These are phyloP conservation scores for Decapterus maruadsi DNA, from an alignment of 2,797 vertebrate species.

Conservation along the genomic window DNA sequence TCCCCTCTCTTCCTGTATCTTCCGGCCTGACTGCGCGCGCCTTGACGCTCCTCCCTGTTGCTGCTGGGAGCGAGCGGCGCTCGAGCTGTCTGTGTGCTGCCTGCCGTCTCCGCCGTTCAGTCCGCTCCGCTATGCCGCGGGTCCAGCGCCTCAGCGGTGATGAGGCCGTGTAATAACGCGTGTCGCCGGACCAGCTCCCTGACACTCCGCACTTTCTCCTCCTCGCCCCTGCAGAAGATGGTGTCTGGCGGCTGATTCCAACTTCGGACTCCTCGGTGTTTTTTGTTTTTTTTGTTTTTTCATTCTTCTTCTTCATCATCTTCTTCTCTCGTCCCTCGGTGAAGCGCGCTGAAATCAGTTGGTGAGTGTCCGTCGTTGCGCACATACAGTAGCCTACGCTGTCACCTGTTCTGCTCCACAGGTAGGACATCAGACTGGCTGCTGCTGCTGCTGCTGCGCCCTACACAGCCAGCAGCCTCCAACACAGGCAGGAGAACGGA, in stretches of 20 bases:
- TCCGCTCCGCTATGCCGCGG: conserved; percentile 11
- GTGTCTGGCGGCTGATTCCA: conserved; percentile 65
- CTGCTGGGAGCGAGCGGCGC: conserved; percentile 34
- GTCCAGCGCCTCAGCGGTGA: conserved; percentile 37
- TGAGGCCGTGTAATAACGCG: conserved; percentile 28
- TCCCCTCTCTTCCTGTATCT: neutral
- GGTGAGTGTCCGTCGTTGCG: conserved; percentile 71
- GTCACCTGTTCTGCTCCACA: conserved; percentile 77
- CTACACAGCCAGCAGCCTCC: neutral
- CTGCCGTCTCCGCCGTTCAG: neutral
- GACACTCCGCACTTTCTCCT: conserved; percentile 32
- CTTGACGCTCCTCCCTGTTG: conserved; percentile 51
- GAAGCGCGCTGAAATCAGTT: conserved; percentile 64
- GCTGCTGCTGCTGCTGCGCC: neutral
- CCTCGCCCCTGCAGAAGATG: conserved; percentile 52
- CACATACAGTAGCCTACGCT: conserved; percentile 17
- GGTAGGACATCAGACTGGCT: conserved; percentile 58
- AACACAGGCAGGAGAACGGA: neutral
- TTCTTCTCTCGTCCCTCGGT: neutral
- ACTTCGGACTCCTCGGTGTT: conserved; percentile 55
- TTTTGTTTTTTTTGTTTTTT: neutral
- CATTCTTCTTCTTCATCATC: too few species aligned
- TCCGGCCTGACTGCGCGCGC: neutral
- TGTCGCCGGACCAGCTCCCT: conserved; percentile 20
- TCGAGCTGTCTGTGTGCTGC: conserved; percentile 19